Evolutionary conservation across 2,113 vertebrate species (phyloP).

Genomic region (human (Homo sapiens)): DNA sequence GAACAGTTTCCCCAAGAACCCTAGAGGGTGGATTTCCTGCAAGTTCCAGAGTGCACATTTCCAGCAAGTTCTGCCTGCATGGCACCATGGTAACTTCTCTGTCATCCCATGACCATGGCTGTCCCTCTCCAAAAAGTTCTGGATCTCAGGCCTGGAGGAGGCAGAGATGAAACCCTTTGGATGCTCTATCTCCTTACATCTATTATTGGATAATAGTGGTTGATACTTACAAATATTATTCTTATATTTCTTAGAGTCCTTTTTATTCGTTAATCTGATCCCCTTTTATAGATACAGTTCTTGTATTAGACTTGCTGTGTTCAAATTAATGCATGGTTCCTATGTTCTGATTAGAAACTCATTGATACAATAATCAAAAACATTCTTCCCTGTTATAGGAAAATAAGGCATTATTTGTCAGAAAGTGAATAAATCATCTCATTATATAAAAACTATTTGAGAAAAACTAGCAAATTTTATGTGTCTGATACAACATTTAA

Average conservation of each 20-base stretch:
- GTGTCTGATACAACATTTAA: conserved; percentile 22
- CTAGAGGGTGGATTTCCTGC: background rate
- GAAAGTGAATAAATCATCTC: background rate
- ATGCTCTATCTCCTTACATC: background rate
- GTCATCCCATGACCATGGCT: background rate
- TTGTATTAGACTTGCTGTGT: background rate
- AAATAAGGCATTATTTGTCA: background rate
- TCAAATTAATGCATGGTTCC: background rate
- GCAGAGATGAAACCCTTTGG: too few species aligned
- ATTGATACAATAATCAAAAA: background rate
- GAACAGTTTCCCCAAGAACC: background rate
- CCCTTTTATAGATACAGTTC: background rate
- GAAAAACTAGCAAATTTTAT: background rate
- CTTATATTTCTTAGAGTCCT: background rate
- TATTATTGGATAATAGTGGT: background rate
- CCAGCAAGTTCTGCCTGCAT: background rate
- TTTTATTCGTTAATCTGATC: background rate
- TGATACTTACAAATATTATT: too few species aligned
- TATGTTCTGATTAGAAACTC: background rate
- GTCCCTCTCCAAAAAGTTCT: background rate
- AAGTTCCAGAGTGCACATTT: background rate
- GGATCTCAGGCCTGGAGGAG: background rate
- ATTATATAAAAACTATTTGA: conserved; percentile 33
- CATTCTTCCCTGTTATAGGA: background rate
- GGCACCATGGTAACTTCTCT: background rate